These are phyloP conservation scores for Distichodus sexfasciatus DNA, from an alignment of 2,797 vertebrate species.

Conservation along the genomic window DNA sequence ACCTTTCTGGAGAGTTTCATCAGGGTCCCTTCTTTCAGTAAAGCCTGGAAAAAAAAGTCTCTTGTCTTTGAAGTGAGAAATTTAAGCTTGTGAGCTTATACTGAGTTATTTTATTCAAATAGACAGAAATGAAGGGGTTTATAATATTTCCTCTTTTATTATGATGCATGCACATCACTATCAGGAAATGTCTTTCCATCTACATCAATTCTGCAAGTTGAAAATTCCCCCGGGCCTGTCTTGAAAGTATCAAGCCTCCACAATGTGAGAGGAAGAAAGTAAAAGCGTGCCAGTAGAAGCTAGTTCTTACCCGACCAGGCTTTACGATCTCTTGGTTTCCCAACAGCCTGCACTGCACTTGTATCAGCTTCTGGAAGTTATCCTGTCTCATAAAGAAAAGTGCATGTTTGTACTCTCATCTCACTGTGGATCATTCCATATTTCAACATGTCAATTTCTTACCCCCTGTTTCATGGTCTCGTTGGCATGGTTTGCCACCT, in stretches of 20 bases:
- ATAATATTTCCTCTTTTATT: no score
- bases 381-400: constrained; percentile 73
- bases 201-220: no score
- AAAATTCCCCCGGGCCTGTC: no score
- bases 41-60: constrained; percentile 74
- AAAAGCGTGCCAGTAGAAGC: not conserved
- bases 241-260: no score
- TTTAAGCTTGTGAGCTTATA: no score
- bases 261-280: not conserved
- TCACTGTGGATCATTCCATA: not conserved
- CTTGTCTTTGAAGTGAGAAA: no score
- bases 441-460: constrained; percentile 55
- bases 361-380: constrained; percentile 95
- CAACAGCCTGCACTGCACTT: constrained; percentile 88
- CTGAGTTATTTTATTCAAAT: no score
- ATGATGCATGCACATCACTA: no score
- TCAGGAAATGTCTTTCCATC: no score
- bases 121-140: no score
- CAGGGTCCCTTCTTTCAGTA: constrained; percentile 91
- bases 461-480: constrained; percentile 97
- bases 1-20: constrained; percentile 95
- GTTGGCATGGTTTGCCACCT: constrained; percentile 96
- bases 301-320: constrained; percentile 83
- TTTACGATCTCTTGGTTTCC: constrained; percentile 92
- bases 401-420: not conserved